phyloP scores from a whole-genome alignment of 2,888 invertebrate genomes.

The Polyommatus iphigenia region DNA sequence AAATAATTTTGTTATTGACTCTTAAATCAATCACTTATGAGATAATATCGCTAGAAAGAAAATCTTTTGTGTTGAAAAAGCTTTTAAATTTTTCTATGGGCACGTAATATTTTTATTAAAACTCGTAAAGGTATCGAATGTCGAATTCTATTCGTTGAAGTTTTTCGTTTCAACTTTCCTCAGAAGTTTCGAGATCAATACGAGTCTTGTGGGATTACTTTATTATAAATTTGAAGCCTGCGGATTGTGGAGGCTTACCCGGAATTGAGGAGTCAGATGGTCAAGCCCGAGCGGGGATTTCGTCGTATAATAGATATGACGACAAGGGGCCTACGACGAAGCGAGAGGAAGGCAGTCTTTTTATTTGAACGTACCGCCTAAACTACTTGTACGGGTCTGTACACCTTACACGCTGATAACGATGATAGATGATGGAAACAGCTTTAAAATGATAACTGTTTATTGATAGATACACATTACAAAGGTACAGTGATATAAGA shows the following conservation, averaged over 20 bases:
- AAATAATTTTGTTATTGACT: too few species aligned
- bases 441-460: too few species aligned
- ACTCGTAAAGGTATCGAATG: background rate
- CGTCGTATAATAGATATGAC: background rate
- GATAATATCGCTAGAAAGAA: background rate
- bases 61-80: background rate
- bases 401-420: too few species aligned
- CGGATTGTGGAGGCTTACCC: background rate
- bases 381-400: too few species aligned
- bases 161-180: conserved; percentile 24
- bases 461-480: too few species aligned
- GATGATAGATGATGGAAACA: too few species aligned
- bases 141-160: conserved; percentile 17
- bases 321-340: too few species aligned
- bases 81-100: background rate
- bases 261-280: conserved; percentile 11
- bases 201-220: conserved; percentile 9
- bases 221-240: conserved; percentile 19
- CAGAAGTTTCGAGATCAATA: background rate
- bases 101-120: background rate
- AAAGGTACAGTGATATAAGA: too few species aligned
- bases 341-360: too few species aligned
- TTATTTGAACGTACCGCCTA: too few species aligned
- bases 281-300: background rate
- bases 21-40: too few species aligned